phyloP scores from a whole-genome alignment of 2,797 vertebrate genomes.

The Buphagus erythrorhynchus region DNA sequence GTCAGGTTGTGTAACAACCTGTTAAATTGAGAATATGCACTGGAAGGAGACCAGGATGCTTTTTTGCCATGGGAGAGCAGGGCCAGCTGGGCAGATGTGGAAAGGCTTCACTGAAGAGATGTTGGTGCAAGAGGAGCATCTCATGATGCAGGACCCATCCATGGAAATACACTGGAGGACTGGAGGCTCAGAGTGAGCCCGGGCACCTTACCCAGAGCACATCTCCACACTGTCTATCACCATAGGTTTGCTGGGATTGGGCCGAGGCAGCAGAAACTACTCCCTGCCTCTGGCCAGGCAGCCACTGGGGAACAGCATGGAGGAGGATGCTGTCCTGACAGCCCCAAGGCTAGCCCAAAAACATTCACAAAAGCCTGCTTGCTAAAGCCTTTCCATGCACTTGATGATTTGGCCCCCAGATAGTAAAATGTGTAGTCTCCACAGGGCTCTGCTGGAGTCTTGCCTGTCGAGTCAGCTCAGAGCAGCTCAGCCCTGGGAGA shows the following conservation, averaged over 20 bases:
- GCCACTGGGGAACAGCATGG: fast-evolving
- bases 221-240: background rate
- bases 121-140: background rate
- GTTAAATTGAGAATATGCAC: background rate
- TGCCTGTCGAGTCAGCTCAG: background rate
- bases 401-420: background rate
- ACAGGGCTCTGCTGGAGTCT: background rate
- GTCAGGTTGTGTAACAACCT: background rate
- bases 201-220: no score
- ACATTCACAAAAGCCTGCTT: background rate
- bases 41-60: fast-evolving
- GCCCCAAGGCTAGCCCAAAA: background rate
- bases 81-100: background rate
- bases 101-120: background rate
- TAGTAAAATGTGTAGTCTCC: background rate
- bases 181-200: background rate
- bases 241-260: background rate
- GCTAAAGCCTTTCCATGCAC: background rate
- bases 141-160: fast-evolving
- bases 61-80: background rate
- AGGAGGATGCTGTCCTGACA: background rate
- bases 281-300: fast-evolving
- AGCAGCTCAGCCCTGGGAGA: background rate
- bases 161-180: fast-evolving
- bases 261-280: background rate